Evolutionary conservation across 2,797 vertebrate species (phyloP).

Genomic region (Potorous gilbertii): DNA sequence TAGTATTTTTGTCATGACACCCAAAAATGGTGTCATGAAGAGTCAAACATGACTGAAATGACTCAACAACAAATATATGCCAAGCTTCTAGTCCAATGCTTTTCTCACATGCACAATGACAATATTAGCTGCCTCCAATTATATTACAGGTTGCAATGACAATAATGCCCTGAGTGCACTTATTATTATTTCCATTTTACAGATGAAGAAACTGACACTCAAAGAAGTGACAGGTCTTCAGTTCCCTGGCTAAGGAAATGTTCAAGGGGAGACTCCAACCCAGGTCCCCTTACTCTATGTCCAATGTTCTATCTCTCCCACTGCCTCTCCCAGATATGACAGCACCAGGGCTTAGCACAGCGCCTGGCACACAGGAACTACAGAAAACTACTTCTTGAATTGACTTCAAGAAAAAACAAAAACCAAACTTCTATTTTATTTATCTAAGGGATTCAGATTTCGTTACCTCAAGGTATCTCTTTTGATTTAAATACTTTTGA

Average conservation of each 20-base stretch:
- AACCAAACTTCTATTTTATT: not conserved
- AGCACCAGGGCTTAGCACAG: not conserved
- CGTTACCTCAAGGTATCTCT: not conserved
- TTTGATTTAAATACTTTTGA: not conserved
- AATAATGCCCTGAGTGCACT: not conserved
- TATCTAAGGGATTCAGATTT: not conserved
- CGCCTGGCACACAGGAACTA: not conserved
- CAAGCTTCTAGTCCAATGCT: not conserved
- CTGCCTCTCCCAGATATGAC: not conserved
- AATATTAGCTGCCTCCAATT: not conserved
- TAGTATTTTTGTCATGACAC: too few relatives aligned
- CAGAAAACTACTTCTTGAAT: not conserved
- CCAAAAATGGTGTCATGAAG: too few relatives aligned
- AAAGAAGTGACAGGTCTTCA: not conserved
- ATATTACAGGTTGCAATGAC: not conserved
- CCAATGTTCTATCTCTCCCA: not conserved
- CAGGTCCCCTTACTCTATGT: not conserved
- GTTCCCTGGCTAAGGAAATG: not conserved
- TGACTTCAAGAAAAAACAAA: not conserved
- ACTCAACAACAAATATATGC: not conserved
- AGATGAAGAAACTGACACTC: not conserved
- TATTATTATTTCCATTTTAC: not conserved
- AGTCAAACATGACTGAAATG: too few relatives aligned
- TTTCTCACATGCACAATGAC: not conserved
- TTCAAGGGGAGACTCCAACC: not conserved